A percentile compares a stretch with the other conserved stretches of the same genome.
These are phyloP conservation scores for Sinopyrophorus schimmeli DNA, from an alignment of 2,888 invertebrate species.

Conservation along the genomic window DNA sequence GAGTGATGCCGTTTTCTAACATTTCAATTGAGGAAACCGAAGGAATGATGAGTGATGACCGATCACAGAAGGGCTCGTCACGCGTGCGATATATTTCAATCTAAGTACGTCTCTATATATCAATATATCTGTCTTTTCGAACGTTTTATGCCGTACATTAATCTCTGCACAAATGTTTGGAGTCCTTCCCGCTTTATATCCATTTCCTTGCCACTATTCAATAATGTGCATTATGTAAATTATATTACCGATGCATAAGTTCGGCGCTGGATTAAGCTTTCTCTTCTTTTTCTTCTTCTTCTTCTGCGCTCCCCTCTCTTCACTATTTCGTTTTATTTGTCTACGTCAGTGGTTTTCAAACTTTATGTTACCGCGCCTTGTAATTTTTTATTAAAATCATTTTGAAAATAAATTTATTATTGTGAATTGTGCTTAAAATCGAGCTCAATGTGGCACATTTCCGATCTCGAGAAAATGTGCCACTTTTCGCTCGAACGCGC, in stretches of 20 bases:
- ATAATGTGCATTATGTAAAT: conserved; percentile 52
- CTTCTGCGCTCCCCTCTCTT: too few relatives aligned
- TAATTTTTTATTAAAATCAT: too few relatives aligned
- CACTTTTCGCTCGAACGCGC: too few relatives aligned
- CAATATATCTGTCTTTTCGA: conserved; percentile 52
- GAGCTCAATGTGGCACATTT: too few relatives aligned
- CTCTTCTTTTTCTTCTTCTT: conserved; percentile 2
- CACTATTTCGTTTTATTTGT: too few relatives aligned
- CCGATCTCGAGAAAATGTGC: too few relatives aligned
- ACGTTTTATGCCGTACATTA: conserved; percentile 49
- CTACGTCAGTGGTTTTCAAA: too few relatives aligned
- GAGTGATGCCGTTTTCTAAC: conserved; percentile 36
- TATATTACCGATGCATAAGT: conserved; percentile 44
- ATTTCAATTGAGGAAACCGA: conserved; percentile 39
- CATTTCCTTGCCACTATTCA: conserved; percentile 41
- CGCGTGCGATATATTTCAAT: conserved; percentile 52
- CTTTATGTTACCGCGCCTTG: too few relatives aligned
- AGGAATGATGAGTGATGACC: conserved; percentile 51
- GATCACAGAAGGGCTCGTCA: conserved; percentile 43
- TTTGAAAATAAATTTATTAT: too few relatives aligned
- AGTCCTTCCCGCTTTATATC: conserved; percentile 43
- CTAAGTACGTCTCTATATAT: conserved; percentile 51
- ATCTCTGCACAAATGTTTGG: conserved; percentile 49
- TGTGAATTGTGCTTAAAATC: too few relatives aligned
- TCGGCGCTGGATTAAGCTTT: conserved; percentile 13